Conservation (phyloP, 2,113 vertebrate genomes). For the Pipa parva region DNA sequence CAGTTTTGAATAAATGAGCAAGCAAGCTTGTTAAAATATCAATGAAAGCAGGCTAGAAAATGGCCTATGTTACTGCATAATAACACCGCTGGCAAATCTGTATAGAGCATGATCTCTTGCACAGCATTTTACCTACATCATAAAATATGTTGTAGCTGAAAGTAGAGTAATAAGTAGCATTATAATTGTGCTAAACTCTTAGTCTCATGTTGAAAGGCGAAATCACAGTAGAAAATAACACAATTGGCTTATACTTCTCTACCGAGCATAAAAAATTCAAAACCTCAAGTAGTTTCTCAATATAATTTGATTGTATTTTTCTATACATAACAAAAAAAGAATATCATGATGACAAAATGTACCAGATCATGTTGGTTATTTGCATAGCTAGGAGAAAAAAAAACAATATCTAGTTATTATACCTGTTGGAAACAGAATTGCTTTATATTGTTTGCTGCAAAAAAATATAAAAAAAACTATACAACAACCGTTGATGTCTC, state of each 20-base stretch:
- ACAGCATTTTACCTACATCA: conserved; percentile 18
- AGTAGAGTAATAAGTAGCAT: conserved; percentile 5
- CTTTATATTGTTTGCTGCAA: not conserved
- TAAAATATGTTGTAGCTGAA: not conserved
- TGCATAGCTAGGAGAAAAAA: conserved; percentile 3
- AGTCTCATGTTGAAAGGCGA: conserved; percentile 10
- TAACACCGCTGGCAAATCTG: conserved; percentile 5
- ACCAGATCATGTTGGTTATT: not conserved
- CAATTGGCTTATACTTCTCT: conserved; percentile 5
- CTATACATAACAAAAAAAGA: not conserved
- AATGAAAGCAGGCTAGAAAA: too few species aligned
- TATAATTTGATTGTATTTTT: not conserved
- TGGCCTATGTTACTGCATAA: conserved; percentile 28
- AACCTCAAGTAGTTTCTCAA: not conserved
- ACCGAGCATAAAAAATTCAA: conserved; percentile 14
- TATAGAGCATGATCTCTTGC: conserved; percentile 15
- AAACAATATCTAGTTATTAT: not conserved
- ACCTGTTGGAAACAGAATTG: not conserved
- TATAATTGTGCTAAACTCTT: conserved; percentile 29
- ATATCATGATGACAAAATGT: not conserved
- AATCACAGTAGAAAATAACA: not conserved
- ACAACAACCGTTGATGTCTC: not conserved
- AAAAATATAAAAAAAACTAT: not conserved
- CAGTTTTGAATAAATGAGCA: too few species aligned
- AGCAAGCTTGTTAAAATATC: too few species aligned